These are phyloP conservation scores for Latrodectus geometricus DNA, from an alignment of 1,140 invertebrate species.

Conservation along the genomic window DNA sequence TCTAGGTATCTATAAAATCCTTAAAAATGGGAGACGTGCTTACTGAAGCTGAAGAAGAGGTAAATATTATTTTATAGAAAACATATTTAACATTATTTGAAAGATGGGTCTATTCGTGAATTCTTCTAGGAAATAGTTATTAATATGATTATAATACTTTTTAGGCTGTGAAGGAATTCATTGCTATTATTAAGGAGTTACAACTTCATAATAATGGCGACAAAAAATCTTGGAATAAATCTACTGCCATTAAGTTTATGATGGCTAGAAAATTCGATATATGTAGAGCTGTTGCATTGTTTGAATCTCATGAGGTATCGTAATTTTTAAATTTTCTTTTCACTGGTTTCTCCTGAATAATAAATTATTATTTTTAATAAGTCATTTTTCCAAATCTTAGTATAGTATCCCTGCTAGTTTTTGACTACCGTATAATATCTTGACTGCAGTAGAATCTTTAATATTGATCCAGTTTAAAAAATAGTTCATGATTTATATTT, in stretches of 20 bases:
- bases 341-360: too few species aligned
- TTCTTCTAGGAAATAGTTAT: neutral
- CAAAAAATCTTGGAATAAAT: constrained; percentile 73
- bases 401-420: too few species aligned
- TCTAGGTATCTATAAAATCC: neutral
- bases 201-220: constrained; percentile 63
- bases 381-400: too few species aligned
- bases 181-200: constrained; percentile 64
- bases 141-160: neutral
- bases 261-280: constrained; percentile 96
- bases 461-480: too few species aligned
- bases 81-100: neutral
- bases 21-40: constrained; percentile 37
- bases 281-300: constrained; percentile 84
- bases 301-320: constrained; percentile 85
- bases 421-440: too few species aligned
- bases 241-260: constrained; percentile 93
- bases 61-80: neutral
- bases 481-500: too few species aligned
- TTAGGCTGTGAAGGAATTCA: constrained; percentile 63
- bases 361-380: too few species aligned
- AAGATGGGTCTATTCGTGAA: neutral
- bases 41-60: constrained; percentile 41
- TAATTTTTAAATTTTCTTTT: too few species aligned
- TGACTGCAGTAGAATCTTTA: too few species aligned